These are phyloP conservation scores for Neelides sp. DNA, from an alignment of 1,140 invertebrate genomes.

Conservation along the genomic window DNA sequence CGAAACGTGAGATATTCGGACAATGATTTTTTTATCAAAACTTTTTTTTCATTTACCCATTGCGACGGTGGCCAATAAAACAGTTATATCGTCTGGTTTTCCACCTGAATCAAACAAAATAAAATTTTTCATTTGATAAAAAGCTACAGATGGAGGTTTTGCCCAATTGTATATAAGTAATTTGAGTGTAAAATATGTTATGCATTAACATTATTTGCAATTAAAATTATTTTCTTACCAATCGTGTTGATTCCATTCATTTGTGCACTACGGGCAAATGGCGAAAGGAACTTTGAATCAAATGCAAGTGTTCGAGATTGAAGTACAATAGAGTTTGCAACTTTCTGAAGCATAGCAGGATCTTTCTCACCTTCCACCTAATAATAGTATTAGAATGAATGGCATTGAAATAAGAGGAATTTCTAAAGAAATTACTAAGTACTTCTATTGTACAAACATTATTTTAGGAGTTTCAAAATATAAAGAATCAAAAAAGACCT, in stretches of 20 bases:
- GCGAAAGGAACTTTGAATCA: slow-evolving; percentile 86
- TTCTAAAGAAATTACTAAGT: background rate
- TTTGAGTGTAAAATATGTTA: slow-evolving; percentile 6
- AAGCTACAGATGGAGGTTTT: no score
- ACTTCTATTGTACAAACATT: background rate
- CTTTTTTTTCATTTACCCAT: slow-evolving; percentile 52
- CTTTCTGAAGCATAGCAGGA: slow-evolving; percentile 63
- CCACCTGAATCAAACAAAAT: slow-evolving; percentile 58
- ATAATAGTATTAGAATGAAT: no score
- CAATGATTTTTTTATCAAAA: no score
- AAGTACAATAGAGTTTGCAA: slow-evolving; percentile 85
- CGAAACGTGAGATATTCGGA: no score
- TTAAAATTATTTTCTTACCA: slow-evolving; percentile 51
- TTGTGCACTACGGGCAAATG: slow-evolving; percentile 81
- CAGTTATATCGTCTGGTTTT: slow-evolving; percentile 95
- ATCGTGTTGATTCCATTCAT: slow-evolving; percentile 83
- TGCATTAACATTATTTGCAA: slow-evolving; percentile 13
- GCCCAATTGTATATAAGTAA: no score
- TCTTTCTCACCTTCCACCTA: slow-evolving; percentile 52
- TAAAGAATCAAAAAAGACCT: slow-evolving; percentile 34
- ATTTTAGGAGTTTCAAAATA: background rate
- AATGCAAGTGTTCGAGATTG: slow-evolving; percentile 85
- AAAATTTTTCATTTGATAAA: no score
- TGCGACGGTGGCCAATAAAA: slow-evolving; percentile 78
- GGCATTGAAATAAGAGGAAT: slow-evolving; percentile 3